Conservation (phyloP, 2,888 invertebrate genomes). For the Hedychridium roseum region DNA sequence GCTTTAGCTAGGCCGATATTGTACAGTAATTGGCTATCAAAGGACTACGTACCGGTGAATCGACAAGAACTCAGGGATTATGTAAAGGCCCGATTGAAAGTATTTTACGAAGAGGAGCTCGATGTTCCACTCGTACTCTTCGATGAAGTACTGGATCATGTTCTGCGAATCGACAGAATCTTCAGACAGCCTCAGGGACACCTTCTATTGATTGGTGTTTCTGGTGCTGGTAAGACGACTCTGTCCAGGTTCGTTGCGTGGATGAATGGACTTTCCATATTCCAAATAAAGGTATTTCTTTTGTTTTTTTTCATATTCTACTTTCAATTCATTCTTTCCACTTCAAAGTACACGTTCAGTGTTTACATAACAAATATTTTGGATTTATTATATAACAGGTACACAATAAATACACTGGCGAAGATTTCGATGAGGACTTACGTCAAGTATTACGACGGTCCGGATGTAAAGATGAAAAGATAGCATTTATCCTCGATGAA, state of each 20-base stretch:
- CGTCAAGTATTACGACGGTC: slow-evolving; percentile 86
- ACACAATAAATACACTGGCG: slow-evolving; percentile 98
- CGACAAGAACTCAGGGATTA: slow-evolving; percentile 95
- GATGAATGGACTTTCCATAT: slow-evolving; percentile 99
- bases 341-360: background rate
- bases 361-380: background rate
- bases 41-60: slow-evolving; percentile 96
- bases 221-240: slow-evolving; percentile 99
- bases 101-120: slow-evolving; percentile 99
- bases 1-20: slow-evolving; percentile 94
- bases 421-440: slow-evolving; percentile 99
- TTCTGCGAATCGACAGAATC: slow-evolving; percentile 97
- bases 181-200: slow-evolving; percentile 99
- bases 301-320: background rate
- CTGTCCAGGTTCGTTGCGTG: slow-evolving; percentile 99
- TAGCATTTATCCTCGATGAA: slow-evolving; percentile 98
- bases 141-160: slow-evolving; percentile 99
- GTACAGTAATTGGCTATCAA: slow-evolving; percentile 99
- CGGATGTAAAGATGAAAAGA: slow-evolving; percentile 96
- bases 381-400: slow-evolving; percentile 68
- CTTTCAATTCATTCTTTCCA: slow-evolving; percentile 1
- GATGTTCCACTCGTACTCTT: slow-evolving; percentile 98
- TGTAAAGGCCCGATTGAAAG: slow-evolving; percentile 94
- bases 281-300: slow-evolving; percentile 89
- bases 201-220: slow-evolving; percentile 95